Evolutionary conservation across 2,113 vertebrate species (phyloP), one percentile per base, ranked within the genome.

Genomic region (Irena cyanogastra): DNA sequence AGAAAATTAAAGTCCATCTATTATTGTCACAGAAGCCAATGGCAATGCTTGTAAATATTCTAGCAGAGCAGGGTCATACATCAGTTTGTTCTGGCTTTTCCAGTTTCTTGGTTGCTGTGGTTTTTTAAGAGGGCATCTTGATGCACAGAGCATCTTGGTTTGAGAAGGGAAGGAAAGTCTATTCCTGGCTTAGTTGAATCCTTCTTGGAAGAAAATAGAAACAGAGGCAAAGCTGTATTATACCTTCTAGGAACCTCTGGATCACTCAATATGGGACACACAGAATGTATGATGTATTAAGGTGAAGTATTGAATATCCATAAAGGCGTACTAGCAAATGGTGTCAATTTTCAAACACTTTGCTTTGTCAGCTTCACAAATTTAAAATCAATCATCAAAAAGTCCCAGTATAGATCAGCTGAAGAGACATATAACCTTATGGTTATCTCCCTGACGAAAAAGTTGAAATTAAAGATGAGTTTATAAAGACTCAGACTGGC

Each of bases 321-420:
- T 97, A 96, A 97, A 95, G 87, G 75, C 80, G 16, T 60, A 84
- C 64, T 93, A 91, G 90, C 88, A 97, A 98, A 95, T 87, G 86
- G 70, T 97, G 79, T 96, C 94, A 92, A 69, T 95, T 97, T 97
- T 93, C 85, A 96, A 95, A 96, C 59, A 75, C 82, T 96, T 97
- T 94, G 95, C 95, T 96, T 95, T 93, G 91, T 97, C 93, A 96
- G 91, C 90, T 92, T 95, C 89, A 94, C 84, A 94, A 88, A 96
- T 97, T 89, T 96, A 95, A 97, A 97, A 97, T 97, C 97, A 96
- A 93, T 97, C 87, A 91, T 95, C 95, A 85, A 87, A 94, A 94
- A 92, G 71, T 80, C 93, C 80, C 93, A 65, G 57, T 88, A 96
- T 87, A 95, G 85, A 94, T 96, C 91, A 95, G 87, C 79, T 95